These are phyloP conservation scores for Aphaenogaster rudis DNA, from an alignment of 1,140 invertebrate species.

Conservation along the genomic window DNA sequence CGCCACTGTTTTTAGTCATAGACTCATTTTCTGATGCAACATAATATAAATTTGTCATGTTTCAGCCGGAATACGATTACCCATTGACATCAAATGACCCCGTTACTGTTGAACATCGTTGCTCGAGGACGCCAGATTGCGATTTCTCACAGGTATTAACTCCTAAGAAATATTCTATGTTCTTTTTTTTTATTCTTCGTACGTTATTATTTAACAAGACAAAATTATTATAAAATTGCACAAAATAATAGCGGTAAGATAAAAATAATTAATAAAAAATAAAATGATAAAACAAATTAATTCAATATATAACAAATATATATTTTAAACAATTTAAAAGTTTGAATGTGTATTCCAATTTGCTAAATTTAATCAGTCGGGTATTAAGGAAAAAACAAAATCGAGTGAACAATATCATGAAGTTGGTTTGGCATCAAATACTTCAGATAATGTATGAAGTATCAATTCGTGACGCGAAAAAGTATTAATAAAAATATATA, in stretches of 20 bases:
- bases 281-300: conserved; percentile 3
- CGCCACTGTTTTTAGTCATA: not conserved
- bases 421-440: not conserved
- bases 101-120: not conserved
- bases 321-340: conserved; percentile 3
- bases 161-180: not conserved
- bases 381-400: not conserved
- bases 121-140: not conserved
- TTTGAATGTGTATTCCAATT: not conserved
- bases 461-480: not conserved
- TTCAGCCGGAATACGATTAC: conserved; percentile 12
- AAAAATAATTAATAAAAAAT: conserved; percentile 7
- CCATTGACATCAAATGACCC: conserved; percentile 31
- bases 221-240: not conserved
- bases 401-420: not conserved
- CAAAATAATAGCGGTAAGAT: conserved; percentile 7
- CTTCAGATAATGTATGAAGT: not conserved
- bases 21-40: conserved; percentile 2
- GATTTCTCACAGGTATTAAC: not conserved
- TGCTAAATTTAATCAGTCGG: not conserved
- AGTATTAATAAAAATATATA: not conserved
- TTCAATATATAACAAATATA: not conserved
- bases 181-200: not conserved
- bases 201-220: not conserved
- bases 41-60: conserved; percentile 34